A percentile compares a stretch with the other conserved stretches of the same genome.
Conservation (phyloP, 2,113 vertebrate genomes). For the Misgurnus mizolepis region DNA sequence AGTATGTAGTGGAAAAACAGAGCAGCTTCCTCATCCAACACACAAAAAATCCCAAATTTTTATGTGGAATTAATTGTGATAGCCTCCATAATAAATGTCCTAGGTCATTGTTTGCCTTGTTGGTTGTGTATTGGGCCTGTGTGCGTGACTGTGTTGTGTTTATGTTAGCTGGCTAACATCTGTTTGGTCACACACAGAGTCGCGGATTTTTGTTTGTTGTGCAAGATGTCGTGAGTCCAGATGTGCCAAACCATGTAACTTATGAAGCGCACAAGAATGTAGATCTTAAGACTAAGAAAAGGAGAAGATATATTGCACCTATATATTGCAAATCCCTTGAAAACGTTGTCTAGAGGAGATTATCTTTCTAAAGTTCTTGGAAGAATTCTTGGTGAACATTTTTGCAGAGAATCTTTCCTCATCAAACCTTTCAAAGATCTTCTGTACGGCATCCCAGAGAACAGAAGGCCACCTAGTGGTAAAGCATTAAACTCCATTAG, state of each 20-base stretch:
- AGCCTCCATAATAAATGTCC: neutral
- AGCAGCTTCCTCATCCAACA: conserved; percentile 34
- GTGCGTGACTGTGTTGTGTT: conserved; percentile 49
- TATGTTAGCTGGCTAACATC: conserved; percentile 42
- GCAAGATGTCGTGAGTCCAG: conserved; percentile 32
- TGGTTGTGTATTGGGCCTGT: conserved; percentile 22
- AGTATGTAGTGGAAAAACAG: conserved; percentile 56
- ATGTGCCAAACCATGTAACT: conserved; percentile 14
- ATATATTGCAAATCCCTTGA: neutral
- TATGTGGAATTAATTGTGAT: conserved; percentile 18
- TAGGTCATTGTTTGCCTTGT: conserved; percentile 9
- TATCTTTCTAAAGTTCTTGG: neutral
- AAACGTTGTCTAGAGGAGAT: neutral
- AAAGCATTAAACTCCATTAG: too few species aligned
- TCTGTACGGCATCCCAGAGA: neutral
- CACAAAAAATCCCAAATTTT: neutral
- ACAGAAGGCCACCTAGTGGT: neutral
- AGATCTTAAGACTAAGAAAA: neutral
- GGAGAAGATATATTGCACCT: neutral
- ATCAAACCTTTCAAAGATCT: neutral
- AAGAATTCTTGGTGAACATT: neutral
- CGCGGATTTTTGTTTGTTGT: conserved; percentile 36
- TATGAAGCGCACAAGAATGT: neutral
- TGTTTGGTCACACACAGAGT: conserved; percentile 40
- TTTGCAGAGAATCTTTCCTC: neutral